Percentiles rank a stretch among this genome's conserved stretches.
Evolutionary conservation across 2,797 vertebrate species (phyloP).

Genomic region (Aplochiton taeniatus): DNA sequence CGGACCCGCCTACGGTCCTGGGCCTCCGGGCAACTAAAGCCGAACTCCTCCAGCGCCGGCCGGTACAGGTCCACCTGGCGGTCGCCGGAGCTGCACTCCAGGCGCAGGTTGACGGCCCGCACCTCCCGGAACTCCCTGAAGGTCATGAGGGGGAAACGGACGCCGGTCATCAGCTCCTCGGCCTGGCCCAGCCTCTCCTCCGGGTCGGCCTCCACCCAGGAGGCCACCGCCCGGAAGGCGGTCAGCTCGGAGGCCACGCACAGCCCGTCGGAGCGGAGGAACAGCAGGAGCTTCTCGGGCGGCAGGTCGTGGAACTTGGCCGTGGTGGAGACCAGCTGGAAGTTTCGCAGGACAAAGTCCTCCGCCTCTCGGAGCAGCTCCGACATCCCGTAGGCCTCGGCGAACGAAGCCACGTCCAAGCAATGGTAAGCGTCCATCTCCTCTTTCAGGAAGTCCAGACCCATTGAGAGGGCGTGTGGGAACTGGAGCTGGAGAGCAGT

Average conservation of each 20-base stretch:
- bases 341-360: slow-evolving; percentile 82
- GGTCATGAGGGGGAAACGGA: slow-evolving; percentile 91
- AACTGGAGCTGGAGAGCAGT: slow-evolving; percentile 86
- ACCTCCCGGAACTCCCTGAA: slow-evolving; percentile 86
- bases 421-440: slow-evolving; percentile 76
- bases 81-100: slow-evolving; percentile 66
- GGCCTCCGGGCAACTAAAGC: slow-evolving; percentile 52
- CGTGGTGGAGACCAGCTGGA: slow-evolving; percentile 78
- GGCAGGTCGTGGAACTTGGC: slow-evolving; percentile 81
- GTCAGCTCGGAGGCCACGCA: slow-evolving; percentile 81
- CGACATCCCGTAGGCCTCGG: slow-evolving; percentile 77
- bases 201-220: slow-evolving; percentile 81
- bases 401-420: slow-evolving; percentile 80
- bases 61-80: slow-evolving; percentile 69
- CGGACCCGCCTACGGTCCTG: slow-evolving; percentile 69
- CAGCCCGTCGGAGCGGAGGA: slow-evolving; percentile 78
- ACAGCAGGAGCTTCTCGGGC: slow-evolving; percentile 72
- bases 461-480: slow-evolving; percentile 77
- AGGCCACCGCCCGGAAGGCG: slow-evolving; percentile 80
- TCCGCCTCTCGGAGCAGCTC: slow-evolving; percentile 76
- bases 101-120: slow-evolving; percentile 72
- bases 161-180: slow-evolving; percentile 73
- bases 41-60: slow-evolving; percentile 67
- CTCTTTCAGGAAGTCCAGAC: slow-evolving; percentile 75
- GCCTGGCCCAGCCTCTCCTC: slow-evolving; percentile 67